phyloP scores from a whole-genome alignment of 2,888 invertebrate species.

The Drosophila seclusa region DNA sequence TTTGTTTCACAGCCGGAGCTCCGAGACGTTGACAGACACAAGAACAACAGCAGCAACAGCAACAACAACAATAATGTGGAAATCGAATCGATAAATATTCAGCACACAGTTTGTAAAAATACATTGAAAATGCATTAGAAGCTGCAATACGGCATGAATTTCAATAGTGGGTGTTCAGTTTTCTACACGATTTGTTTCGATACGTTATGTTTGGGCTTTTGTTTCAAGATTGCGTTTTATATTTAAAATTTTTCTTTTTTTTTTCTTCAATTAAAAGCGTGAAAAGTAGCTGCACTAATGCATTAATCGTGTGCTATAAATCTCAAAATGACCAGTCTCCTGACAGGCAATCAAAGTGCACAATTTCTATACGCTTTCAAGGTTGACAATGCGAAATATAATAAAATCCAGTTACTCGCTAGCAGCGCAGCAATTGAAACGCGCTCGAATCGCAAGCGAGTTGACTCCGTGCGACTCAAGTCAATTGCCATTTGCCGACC shows the following conservation, averaged over 20 bases:
- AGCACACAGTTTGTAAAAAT: conserved; percentile 64
- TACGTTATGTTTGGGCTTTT: conserved; percentile 25
- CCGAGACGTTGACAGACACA: conserved; percentile 26
- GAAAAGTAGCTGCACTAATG: conserved; percentile 60
- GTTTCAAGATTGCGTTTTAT: conserved; percentile 18
- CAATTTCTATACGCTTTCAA: conserved; percentile 72
- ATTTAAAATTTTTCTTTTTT: background rate
- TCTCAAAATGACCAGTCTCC: conserved; percentile 55
- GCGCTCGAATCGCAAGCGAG: conserved; percentile 23
- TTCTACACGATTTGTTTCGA: conserved; percentile 13
- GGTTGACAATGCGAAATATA: conserved; percentile 61
- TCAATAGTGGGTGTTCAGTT: conserved; percentile 51
- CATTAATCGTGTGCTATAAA: conserved; percentile 80
- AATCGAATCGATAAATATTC: conserved; percentile 75
- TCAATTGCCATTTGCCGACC: conserved; percentile 79
- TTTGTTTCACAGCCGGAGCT: conserved; percentile 51
- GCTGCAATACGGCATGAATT: conserved; percentile 64
- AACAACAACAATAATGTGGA: conserved; percentile 20
- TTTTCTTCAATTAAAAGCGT: conserved; percentile 62
- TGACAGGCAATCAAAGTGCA: conserved; percentile 70
- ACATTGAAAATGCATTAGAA: conserved; percentile 80
- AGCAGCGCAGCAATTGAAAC: conserved; percentile 39
- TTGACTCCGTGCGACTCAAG: conserved; percentile 36
- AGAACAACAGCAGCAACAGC: background rate
- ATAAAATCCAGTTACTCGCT: conserved; percentile 65